Evolutionary conservation across 2,113 vertebrate genomes (phyloP).

Genomic region (Triplophysa rosa): DNA sequence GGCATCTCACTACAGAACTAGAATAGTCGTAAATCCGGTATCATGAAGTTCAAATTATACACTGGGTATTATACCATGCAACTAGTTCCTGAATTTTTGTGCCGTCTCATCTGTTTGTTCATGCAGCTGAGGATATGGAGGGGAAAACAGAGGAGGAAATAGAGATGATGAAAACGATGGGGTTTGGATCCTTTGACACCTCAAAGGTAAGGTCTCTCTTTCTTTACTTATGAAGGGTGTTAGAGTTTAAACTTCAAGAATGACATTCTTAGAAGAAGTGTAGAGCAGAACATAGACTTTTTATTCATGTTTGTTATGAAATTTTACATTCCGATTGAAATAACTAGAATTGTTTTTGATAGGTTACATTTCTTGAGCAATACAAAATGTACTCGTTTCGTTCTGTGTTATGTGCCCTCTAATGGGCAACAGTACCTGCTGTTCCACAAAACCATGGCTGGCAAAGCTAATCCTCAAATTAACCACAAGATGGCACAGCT

Average conservation of each 20-base stretch:
- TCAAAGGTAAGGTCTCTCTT: conserved; percentile 80
- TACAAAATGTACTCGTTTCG: neutral
- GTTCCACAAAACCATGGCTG: neutral
- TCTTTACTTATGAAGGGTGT: too few relatives aligned
- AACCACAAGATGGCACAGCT: conserved; percentile 66
- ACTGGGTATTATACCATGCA: neutral
- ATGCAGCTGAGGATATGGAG: conserved; percentile 89
- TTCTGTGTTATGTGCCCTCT: neutral
- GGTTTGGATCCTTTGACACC: conserved; percentile 85
- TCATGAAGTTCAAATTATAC: too few relatives aligned
- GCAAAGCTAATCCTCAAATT: neutral
- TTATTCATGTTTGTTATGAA: neutral
- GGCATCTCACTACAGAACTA: neutral
- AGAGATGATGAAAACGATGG: conserved; percentile 98
- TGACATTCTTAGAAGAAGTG: neutral
- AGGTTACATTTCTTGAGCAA: neutral
- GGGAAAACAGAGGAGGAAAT: conserved; percentile 98
- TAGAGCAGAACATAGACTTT: neutral
- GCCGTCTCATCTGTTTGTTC: conserved; percentile 15
- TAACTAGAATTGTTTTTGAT: too few relatives aligned
- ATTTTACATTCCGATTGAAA: too few relatives aligned
- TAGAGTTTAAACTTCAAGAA: too few relatives aligned
- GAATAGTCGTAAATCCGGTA: neutral
- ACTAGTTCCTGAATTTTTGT: neutral
- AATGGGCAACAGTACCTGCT: neutral